Evolutionary conservation across 2,888 invertebrate genomes (phyloP), one percentile per base, ranked within the genome.

Genomic region (Ctena decussata): DNA sequence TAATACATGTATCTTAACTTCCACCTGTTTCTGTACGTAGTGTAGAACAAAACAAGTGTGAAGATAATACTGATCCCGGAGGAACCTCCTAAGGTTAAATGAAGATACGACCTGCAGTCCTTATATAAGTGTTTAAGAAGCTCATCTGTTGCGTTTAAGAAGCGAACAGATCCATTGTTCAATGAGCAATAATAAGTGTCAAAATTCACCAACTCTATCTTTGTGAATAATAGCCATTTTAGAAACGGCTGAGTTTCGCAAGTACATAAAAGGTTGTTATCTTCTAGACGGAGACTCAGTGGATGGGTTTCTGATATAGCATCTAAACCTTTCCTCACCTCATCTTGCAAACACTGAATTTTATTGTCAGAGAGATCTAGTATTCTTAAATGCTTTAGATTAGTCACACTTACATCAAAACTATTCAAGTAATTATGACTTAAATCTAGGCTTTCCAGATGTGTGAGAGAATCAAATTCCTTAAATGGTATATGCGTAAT

Each of bases 1-100:
- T 89, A 84, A 72, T 86, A 89, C 49, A 85, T 27, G 41, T 89
- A 89, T 44, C 84, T 65, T 32, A 89, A 35, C 27, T 74, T 73
- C 88, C 88, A 89, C 21, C 88, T 70, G 53, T 84, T 65, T 46
- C 65, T 41, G 53, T 86, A 86, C 2, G 82, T 41, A 5, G 71
- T 1, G 72, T 57, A 79, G n/a, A 57, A 82, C 30, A 76, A 39
- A 44, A 84, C 27, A 35, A 82, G 41, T 0, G 86, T 74, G 11
- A 72, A 15, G 15, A 84, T 32, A 46, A 86, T 77, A 27, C 78
- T 80, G 2, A 35, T 57, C 24, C 41, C 41, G 18, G 77, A n/a
- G 0, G 84, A 35, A 80, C 77, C 46, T 2, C 60, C 44, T 11
- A 84, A n/a, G 27, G 75, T 84, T 15, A 86, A 15, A 11, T 21